Evolutionary conservation across 2,113 vertebrate species (phyloP).

Genomic region (Falco punctatus): DNA sequence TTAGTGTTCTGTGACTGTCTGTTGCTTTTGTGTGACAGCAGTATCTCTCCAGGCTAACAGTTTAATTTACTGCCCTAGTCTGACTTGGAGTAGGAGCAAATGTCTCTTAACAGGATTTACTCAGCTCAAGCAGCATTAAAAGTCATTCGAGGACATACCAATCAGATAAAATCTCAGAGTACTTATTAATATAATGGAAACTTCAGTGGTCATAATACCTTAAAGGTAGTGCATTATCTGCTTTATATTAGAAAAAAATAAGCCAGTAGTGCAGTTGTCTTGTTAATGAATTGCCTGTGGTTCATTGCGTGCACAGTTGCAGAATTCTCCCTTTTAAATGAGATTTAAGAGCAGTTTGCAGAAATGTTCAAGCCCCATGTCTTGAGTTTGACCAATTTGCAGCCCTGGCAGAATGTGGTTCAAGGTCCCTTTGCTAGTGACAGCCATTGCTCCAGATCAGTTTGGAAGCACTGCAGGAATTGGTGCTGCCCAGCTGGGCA

Average conservation of each 20-base stretch:
- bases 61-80: conserved; percentile 29
- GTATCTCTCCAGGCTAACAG: not conserved
- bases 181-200: conserved; percentile 25
- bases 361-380: not conserved
- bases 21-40: not conserved
- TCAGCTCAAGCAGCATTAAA: conserved; percentile 33
- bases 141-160: conserved; percentile 37
- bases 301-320: not conserved
- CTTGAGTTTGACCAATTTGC: not conserved
- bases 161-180: not conserved
- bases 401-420: not conserved
- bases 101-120: conserved; percentile 53
- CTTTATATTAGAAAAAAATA: not conserved
- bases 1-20: not conserved
- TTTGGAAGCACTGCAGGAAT: not conserved
- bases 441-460: not conserved
- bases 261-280: not conserved
- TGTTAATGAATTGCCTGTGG: not conserved
- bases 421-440: not conserved
- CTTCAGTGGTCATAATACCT: not conserved
- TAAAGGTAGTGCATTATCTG: not conserved
- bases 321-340: not conserved
- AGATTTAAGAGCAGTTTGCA: not conserved
- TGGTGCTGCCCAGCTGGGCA: not conserved
- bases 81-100: conserved; percentile 31